These are phyloP conservation scores for Xanthostigma xanthostigma DNA, from an alignment of 2,888 invertebrate species.

Conservation along the genomic window DNA sequence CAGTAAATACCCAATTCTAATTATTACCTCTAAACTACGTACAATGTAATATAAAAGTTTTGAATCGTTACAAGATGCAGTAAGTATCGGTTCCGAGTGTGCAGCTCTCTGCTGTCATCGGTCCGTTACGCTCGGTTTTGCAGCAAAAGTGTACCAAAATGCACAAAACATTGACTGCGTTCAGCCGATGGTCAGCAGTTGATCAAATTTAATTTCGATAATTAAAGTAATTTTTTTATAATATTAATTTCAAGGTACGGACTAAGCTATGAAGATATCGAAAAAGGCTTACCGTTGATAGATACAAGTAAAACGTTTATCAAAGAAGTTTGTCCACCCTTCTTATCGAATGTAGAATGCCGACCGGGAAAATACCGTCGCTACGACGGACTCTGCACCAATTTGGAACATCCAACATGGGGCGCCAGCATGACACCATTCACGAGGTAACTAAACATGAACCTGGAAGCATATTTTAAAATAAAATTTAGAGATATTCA, in stretches of 20 bases:
- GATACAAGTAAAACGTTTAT: conserved; percentile 80
- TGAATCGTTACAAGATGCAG: too few species aligned
- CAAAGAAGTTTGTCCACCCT: conserved; percentile 75
- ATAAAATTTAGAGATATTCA: too few species aligned
- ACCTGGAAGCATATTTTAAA: too few species aligned
- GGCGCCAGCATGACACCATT: conserved; percentile 75
- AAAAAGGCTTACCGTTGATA: conserved; percentile 71
- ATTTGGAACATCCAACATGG: conserved; percentile 79
- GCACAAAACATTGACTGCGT: too few species aligned
- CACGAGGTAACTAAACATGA: conserved; percentile 40
- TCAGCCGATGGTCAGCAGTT: too few species aligned
- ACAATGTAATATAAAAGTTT: too few species aligned
- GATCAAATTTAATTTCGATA: neutral
- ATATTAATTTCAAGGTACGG: conserved; percentile 51
- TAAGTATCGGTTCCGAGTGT: too few species aligned
- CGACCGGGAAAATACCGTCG: conserved; percentile 77
- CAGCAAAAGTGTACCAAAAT: too few species aligned
- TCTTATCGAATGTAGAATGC: conserved; percentile 75
- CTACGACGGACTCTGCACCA: conserved; percentile 78
- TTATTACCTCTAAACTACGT: too few species aligned
- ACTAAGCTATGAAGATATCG: conserved; percentile 70
- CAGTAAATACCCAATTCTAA: too few species aligned
- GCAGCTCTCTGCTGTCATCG: too few species aligned
- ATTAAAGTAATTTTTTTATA: conserved; percentile 3
- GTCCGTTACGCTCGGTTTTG: too few species aligned